Conservation (phyloP, 2,888 invertebrate species). For the Podabrus alpinus region DNA sequence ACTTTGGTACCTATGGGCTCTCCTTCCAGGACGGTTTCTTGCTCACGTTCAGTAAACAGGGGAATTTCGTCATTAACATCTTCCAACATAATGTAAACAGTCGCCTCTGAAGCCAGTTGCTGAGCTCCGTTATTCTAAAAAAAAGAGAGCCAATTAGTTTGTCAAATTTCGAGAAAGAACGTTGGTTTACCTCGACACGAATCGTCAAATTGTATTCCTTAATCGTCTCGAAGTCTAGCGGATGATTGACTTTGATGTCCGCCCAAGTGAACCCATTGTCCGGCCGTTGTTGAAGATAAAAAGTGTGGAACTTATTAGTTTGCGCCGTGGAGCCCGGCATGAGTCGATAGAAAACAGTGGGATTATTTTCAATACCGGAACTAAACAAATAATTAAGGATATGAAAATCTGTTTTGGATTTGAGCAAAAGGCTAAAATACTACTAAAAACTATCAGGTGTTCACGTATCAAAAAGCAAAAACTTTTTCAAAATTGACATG, state of each 20-base stretch:
- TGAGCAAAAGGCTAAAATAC: conserved; percentile 8
- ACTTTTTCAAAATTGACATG: conserved; percentile 44
- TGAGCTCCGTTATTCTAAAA: conserved; percentile 91
- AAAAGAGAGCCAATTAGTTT: conserved; percentile 7
- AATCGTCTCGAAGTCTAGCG: conserved; percentile 91
- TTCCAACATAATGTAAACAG: conserved; percentile 89
- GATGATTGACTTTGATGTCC: conserved; percentile 95
- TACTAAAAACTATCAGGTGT: conserved; percentile 36
- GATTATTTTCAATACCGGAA: conserved; percentile 95
- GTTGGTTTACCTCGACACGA: conserved; percentile 81
- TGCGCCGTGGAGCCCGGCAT: conserved; percentile 96
- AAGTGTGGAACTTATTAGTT: conserved; percentile 94
- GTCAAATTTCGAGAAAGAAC: neutral
- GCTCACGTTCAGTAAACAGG: conserved; percentile 91
- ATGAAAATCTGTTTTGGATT: neutral
- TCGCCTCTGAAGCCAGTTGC: conserved; percentile 92
- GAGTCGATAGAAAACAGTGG: conserved; percentile 91
- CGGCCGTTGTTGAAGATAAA: conserved; percentile 91
- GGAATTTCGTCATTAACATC: conserved; percentile 98
- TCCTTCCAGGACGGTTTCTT: conserved; percentile 93
- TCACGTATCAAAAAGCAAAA: conserved; percentile 38
- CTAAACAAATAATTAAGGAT: conserved; percentile 58
- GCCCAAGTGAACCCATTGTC: conserved; percentile 94
- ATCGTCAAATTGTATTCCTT: conserved; percentile 95
- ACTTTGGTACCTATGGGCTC: conserved; percentile 94